phyloP scores from a whole-genome alignment of 2,113 vertebrate genomes.

The Istiophorus platypterus region DNA sequence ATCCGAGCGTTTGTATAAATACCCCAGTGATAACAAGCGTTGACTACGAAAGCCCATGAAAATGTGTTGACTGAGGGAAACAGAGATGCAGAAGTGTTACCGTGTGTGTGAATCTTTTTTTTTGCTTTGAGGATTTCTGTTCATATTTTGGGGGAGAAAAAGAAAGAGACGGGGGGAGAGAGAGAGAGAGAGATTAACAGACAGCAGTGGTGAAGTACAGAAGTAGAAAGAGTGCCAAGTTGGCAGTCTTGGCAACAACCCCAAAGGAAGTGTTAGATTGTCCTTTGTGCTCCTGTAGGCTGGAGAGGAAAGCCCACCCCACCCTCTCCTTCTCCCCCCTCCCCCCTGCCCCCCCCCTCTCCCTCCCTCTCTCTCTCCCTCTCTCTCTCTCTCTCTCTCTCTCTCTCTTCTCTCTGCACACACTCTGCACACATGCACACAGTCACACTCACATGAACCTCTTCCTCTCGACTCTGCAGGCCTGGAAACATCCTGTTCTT shows the following conservation, averaged over 20 bases:
- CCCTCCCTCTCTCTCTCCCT: background rate
- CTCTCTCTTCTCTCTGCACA: background rate
- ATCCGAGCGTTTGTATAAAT: slow-evolving; percentile 20
- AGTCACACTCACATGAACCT: slow-evolving; percentile 73
- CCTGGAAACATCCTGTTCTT: slow-evolving; percentile 85
- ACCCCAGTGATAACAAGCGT: slow-evolving; percentile 22
- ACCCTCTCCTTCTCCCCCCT: slow-evolving; percentile 34
- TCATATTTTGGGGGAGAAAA: slow-evolving; percentile 25
- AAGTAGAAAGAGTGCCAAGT: slow-evolving; percentile 80
- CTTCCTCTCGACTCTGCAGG: slow-evolving; percentile 75
- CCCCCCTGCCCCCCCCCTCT: background rate
- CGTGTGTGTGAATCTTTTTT: slow-evolving; percentile 18
- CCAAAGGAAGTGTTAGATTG: slow-evolving; percentile 86
- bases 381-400: background rate
- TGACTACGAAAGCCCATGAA: background rate
- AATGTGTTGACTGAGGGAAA: background rate
- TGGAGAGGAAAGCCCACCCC: slow-evolving; percentile 81
- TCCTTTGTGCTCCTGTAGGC: slow-evolving; percentile 85
- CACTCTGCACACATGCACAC: slow-evolving; percentile 44
- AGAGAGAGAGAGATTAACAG: slow-evolving; percentile 34
- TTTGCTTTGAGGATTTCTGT: slow-evolving; percentile 18
- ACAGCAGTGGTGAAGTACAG: slow-evolving; percentile 65
- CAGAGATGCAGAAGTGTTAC: background rate
- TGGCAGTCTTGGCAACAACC: slow-evolving; percentile 84
- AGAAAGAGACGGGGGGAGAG: slow-evolving; percentile 35